Base-by-base conservation (phyloP, 2,797 vertebrate genomes). In the Microhierax caerulescens region DNA sequence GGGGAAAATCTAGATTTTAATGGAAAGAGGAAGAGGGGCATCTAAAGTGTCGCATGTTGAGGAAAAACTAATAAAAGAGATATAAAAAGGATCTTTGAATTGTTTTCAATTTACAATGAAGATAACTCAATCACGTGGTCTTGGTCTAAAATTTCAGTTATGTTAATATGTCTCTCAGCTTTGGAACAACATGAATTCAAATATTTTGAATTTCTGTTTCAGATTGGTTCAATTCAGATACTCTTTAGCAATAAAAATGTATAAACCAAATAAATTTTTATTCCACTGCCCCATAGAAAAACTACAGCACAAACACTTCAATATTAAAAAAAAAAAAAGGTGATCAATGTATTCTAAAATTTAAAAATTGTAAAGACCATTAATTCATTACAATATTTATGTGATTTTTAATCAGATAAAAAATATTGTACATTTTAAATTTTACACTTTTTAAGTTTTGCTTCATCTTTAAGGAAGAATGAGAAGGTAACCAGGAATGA, bases 31-130 rank as follows among this genome's bases (percentile, higher is more conserved):
- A 86, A 97, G 68, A 77, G 3, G n/a, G 32, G 34, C 54, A 90
- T 70, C 74, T 92, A 48, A 97, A 96, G 60, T 68, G 45, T 68
- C 96, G n/a, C 18, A 54, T 85, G 39, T 68, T 95, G 88, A 93
- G 45, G 41, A 94, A 57, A 15, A 96, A 51, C 15, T 90, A 97
- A 84, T 59, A 80, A 83, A 84, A 96, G 47, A 60, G 10, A 34
- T 23, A 34, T 28, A 43, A 93, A 85, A 85, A 91, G 27, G 27
- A 87, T 39, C 3, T 95, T 39, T 85, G 37, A 48, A 48, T 79
- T 80, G 10, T 84, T 97, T 88, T 64, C 37, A 47, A 8, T 90
- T 94, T 88, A 28, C 41, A 86, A 47, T 47, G 68, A 72, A 45
- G 19, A 51, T 68, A 67, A 75, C 34, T 45, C 24, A 54, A 75